These are phyloP conservation scores for Turritopsis rubra DNA, from an alignment of 30 jellyfish, hydroid and myxozoan genomes.

Conservation along the genomic window DNA sequence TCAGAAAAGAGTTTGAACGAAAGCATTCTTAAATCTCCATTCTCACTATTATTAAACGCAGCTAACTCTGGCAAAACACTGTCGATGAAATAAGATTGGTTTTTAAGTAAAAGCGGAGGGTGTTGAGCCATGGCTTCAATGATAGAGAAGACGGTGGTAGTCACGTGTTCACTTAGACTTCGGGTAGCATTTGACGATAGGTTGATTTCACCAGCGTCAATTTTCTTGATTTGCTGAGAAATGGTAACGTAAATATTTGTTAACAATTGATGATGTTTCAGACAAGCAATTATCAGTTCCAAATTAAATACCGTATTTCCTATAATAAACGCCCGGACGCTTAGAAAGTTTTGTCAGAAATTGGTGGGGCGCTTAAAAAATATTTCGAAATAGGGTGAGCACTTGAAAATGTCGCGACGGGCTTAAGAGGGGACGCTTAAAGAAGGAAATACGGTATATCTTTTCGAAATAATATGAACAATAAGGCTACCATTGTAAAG, in stretches of 20 bases:
- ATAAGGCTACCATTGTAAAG: too few relatives aligned
- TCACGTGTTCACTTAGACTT: constrained; percentile 43
- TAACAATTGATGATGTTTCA: not conserved
- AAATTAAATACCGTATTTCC: too few relatives aligned
- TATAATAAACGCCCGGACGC: too few relatives aligned
- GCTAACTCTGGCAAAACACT: constrained; percentile 59
- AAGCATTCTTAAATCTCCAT: constrained; percentile 64
- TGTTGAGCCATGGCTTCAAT: constrained; percentile 92
- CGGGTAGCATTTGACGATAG: constrained; percentile 32
- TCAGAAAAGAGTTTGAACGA: constrained; percentile 71
- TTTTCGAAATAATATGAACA: too few relatives aligned
- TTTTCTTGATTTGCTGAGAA: constrained; percentile 26
- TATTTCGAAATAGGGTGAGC: too few relatives aligned
- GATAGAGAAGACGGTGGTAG: constrained; percentile 54
- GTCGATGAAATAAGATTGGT: constrained; percentile 31
- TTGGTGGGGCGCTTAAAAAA: too few relatives aligned
- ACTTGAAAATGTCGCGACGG: too few relatives aligned
- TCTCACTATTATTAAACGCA: constrained; percentile 39
- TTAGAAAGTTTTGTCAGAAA: too few relatives aligned
- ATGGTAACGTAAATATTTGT: not conserved
- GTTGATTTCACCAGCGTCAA: constrained; percentile 63
- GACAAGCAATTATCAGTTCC: too few relatives aligned
- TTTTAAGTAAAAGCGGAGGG: constrained; percentile 56
- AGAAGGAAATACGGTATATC: too few relatives aligned
- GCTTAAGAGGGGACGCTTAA: too few relatives aligned